Percentiles rank a stretch among this genome's conserved stretches.
phyloP scores from a whole-genome alignment of 2,888 invertebrate genomes.

The Amphimallon solstitiale region DNA sequence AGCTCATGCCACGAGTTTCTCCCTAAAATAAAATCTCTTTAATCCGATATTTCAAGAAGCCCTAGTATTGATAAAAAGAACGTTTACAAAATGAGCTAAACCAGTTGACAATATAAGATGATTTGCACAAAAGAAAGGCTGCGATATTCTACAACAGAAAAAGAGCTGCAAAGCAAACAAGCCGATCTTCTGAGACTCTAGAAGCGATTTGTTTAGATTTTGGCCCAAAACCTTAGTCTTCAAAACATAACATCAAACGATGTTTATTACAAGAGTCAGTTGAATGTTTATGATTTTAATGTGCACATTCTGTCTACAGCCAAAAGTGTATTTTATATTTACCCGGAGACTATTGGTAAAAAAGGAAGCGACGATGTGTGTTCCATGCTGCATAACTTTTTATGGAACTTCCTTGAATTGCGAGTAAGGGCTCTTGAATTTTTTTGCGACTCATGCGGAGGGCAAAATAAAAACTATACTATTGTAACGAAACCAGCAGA shows the following conservation, averaged over 20 bases:
- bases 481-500: too few relatives aligned
- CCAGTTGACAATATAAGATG: too few relatives aligned
- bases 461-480: conserved; percentile 49
- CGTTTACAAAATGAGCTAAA: too few relatives aligned
- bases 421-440: conserved; percentile 41
- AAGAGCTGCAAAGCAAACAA: too few relatives aligned
- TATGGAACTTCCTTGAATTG: conserved; percentile 20
- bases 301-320: conserved; percentile 46
- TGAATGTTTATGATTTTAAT: conserved; percentile 48
- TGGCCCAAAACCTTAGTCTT: conserved; percentile 40
- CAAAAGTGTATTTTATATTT: conserved; percentile 47
- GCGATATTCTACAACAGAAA: too few relatives aligned
- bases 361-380: conserved; percentile 44
- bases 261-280: conserved; percentile 47
- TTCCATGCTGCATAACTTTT: conserved; percentile 34
- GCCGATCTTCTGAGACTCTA: too few relatives aligned
- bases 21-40: too few relatives aligned
- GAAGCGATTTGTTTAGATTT: too few relatives aligned
- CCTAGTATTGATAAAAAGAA: too few relatives aligned
- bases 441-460: conserved; percentile 49
- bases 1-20: too few relatives aligned
- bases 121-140: too few relatives aligned
- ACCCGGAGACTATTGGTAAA: conserved; percentile 47
- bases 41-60: too few relatives aligned
- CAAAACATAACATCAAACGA: conserved; percentile 51